Conservation (phyloP, 2,797 vertebrate genomes). For the Anguilla obscura region DNA sequence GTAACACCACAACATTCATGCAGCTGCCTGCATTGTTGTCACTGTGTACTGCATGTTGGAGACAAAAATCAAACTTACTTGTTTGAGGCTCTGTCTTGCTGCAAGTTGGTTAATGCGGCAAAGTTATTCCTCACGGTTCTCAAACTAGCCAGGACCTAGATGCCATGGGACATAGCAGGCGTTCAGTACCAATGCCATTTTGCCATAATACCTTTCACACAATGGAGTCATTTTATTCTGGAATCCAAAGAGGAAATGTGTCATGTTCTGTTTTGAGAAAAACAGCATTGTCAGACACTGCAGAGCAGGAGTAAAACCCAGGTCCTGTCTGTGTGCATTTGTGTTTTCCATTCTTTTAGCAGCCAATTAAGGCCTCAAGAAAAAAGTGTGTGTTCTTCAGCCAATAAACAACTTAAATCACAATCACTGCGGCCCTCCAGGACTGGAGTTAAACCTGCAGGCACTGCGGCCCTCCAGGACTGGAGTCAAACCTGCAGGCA, state of each 20-base stretch:
- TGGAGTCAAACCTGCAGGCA: background rate
- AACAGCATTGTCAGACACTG: background rate
- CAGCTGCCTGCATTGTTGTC: background rate
- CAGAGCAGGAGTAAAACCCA: background rate
- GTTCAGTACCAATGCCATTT: background rate
- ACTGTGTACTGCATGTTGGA: background rate
- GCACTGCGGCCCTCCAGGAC: background rate
- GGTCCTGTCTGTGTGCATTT: background rate
- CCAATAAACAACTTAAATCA: background rate
- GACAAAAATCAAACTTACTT: constrained; percentile 80
- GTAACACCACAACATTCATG: background rate
- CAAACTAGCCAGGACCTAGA: constrained; percentile 93
- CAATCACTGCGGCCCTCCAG: background rate
- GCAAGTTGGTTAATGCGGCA: constrained; percentile 96
- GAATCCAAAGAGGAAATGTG: background rate
- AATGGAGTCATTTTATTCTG: background rate
- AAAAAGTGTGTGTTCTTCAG: background rate
- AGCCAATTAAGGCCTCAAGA: background rate
- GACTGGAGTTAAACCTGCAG: background rate
- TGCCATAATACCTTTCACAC: background rate
- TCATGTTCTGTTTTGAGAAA: background rate
- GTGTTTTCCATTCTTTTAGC: too few species aligned
- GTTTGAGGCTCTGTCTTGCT: constrained; percentile 89
- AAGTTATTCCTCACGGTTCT: constrained; percentile 98
- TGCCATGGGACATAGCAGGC: background rate